Percentiles rank a stretch among this genome's conserved stretches.
Evolutionary conservation across 2,113 vertebrate species (phyloP).

Genomic region (Pteropus alecto): DNA sequence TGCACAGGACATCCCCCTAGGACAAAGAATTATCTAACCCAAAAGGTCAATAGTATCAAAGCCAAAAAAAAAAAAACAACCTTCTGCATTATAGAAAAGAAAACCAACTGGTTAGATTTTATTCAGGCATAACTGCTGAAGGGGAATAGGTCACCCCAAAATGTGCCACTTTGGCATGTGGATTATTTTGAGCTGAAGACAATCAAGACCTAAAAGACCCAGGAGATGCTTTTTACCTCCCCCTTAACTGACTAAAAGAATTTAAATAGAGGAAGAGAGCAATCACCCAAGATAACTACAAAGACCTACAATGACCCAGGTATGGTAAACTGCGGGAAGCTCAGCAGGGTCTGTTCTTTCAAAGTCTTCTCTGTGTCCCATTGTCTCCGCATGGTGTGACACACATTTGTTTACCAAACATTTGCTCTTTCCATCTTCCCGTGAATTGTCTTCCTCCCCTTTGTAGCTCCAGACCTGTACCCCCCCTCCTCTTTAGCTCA

Average conservation of each 20-base stretch:
- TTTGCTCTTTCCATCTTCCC: background rate
- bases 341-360: background rate
- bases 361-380: background rate
- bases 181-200: background rate
- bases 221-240: background rate
- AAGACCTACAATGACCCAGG: background rate
- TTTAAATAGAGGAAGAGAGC: background rate
- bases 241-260: background rate
- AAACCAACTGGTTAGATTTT: background rate
- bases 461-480: background rate
- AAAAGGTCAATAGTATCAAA: background rate
- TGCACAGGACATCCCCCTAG: background rate
- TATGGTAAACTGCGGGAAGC: background rate
- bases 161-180: background rate
- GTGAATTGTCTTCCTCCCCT: background rate
- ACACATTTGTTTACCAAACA: background rate
- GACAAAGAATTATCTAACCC: background rate
- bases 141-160: background rate
- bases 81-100: background rate
- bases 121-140: background rate
- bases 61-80: background rate
- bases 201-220: background rate
- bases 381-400: background rate
- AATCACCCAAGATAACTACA: background rate
- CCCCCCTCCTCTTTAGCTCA: background rate